Evolutionary conservation across 1,140 invertebrate species (phyloP).

Genomic region (Nasonia giraulti): DNA sequence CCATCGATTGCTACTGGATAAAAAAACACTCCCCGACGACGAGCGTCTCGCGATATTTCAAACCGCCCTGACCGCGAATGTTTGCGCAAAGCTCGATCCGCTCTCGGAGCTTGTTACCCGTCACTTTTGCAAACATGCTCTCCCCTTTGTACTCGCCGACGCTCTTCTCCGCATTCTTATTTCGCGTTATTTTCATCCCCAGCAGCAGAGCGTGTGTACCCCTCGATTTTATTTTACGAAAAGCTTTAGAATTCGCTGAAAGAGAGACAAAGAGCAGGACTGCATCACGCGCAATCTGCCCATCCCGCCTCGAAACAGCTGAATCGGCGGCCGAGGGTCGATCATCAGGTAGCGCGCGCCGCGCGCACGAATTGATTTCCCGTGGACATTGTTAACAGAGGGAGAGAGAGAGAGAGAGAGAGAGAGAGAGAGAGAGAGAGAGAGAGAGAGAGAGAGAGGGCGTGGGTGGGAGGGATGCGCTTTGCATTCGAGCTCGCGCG

Average conservation of each 20-base stretch:
- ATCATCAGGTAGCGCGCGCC: slow-evolving; percentile 31
- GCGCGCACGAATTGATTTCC: slow-evolving; percentile 41
- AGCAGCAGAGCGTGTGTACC: too few species aligned
- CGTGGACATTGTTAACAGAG: slow-evolving; percentile 37
- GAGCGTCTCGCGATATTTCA: not conserved
- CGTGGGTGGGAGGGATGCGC: not conserved
- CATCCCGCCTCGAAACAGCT: not conserved
- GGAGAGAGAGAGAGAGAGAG: not conserved
- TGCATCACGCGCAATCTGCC: not conserved
- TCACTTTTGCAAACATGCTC: not conserved
- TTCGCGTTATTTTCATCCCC: too few species aligned
- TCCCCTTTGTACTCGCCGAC: not conserved
- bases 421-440: not conserved
- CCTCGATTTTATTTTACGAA: not conserved
- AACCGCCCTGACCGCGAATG: not conserved
- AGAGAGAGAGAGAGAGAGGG: not conserved
- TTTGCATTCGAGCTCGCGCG: not conserved
- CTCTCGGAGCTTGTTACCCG: too few species aligned
- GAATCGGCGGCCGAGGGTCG: not conserved
- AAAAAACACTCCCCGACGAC: too few species aligned
- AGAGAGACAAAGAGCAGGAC: not conserved
- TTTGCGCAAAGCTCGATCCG: not conserved
- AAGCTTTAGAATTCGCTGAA: not conserved
- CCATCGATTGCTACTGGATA: too few species aligned
- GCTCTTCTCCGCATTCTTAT: not conserved